Conservation (phyloP, 2,113 vertebrate species). For the Amphilophus citrinellus region DNA sequence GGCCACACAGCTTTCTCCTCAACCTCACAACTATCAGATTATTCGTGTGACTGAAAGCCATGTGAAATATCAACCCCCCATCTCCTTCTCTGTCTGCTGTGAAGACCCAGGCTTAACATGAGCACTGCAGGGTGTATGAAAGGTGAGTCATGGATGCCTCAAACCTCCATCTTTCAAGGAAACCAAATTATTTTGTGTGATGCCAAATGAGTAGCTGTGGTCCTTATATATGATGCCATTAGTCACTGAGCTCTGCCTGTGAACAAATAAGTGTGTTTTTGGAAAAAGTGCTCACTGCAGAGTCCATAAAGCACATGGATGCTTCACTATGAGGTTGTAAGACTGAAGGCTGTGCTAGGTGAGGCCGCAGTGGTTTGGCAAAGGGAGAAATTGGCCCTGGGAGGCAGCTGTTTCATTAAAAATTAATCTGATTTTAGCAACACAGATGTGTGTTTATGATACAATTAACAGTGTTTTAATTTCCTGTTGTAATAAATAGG, state of each 20-base stretch:
- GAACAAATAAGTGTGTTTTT: not conserved
- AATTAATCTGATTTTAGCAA: slow-evolving; percentile 47
- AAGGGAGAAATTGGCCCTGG: slow-evolving; percentile 35
- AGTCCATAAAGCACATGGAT: not conserved
- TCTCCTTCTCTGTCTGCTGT: not conserved
- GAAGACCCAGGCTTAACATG: slow-evolving; percentile 20
- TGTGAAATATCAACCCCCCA: slow-evolving; percentile 49
- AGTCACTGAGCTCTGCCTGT: not conserved
- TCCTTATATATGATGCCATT: not conserved
- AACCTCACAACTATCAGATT: slow-evolving; percentile 45
- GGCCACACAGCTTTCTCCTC: slow-evolving; percentile 27
- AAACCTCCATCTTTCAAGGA: not conserved
- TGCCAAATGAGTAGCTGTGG: not conserved
- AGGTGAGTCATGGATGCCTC: slow-evolving; percentile 46
- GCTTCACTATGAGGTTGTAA: not conserved
- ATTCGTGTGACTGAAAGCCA: slow-evolving; percentile 59
- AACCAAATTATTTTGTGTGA: not conserved
- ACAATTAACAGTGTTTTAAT: slow-evolving; percentile 66
- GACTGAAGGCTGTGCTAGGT: not conserved
- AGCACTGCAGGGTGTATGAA: slow-evolving; percentile 23
- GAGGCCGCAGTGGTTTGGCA: not conserved
- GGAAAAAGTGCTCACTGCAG: not conserved
- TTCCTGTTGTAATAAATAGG: slow-evolving; percentile 46
- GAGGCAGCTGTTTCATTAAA: slow-evolving; percentile 66
- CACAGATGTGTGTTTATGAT: slow-evolving; percentile 66